Evolutionary conservation across 1,140 invertebrate genomes (phyloP), one percentile per base, ranked within the genome.

Genomic region (Macrosteles quadrilineatus): DNA sequence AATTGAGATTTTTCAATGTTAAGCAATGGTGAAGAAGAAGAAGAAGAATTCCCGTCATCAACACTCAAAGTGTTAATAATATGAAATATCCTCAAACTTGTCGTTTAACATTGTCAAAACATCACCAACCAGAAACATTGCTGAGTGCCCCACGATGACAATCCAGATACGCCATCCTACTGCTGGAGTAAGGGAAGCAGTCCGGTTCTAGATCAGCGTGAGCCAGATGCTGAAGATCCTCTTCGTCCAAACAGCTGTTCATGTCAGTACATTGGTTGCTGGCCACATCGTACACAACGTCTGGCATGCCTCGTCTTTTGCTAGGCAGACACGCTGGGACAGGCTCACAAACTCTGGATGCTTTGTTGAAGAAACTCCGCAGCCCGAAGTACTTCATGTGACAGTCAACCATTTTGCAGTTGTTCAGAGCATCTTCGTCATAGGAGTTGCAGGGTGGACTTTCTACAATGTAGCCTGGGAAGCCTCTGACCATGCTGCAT

Each of bases 371-470:
- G 55, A 27, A 59, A n/a, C 55, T 59, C 25, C 27, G 12, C 23
- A 59, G 55, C 4, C 55, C 55, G 25, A 59, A 59, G 55, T 59
- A 59, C 55, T 59, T 59, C 47, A 21, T 59, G 25, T 59, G 55
- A 29, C 55, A 59, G 55, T 59, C 55, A 12, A 29, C 55, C 55
- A 59, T 59, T 6, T n/a, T 25, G 55, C 55, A 59, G 25, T 29
- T 2, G n/a, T 59, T 23, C 55, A 59, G 21, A 11, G 55, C 21
- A 30, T 59, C 55, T 23, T 59, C 55, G 25, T 59, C 55, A 23
- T 59, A 59, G 2, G 55, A 59, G 14, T 30, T 25, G 55, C 55
- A 59, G n/a, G 25, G 23, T 9, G 55, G 55, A 2, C 12, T 4
- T 6, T 59, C 55, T n/a, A 29, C 23, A 1, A 59, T 29, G 25